These are phyloP conservation scores for Tauraco erythrolophus DNA, from an alignment of 2,113 vertebrate species.

Conservation along the genomic window DNA sequence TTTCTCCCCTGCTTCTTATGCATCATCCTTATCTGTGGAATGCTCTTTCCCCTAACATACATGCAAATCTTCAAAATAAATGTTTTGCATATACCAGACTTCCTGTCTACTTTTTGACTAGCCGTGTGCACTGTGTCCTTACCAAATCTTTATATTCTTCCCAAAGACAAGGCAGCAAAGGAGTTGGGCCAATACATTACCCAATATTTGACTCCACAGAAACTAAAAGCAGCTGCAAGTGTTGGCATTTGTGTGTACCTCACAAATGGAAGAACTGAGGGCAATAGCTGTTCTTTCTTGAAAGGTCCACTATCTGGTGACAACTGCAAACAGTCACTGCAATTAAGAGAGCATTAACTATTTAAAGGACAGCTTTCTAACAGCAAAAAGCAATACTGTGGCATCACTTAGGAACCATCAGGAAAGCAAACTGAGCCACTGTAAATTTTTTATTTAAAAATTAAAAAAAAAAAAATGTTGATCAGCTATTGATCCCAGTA, in stretches of 20 bases:
- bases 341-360: slow-evolving; percentile 23
- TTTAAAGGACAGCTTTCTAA: slow-evolving; percentile 3
- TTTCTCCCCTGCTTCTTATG: not conserved
- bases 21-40: not conserved
- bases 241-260: not conserved
- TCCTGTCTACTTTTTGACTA: not conserved
- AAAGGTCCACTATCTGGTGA: not conserved
- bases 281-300: not conserved
- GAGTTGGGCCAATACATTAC: not conserved
- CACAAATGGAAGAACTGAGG: not conserved
- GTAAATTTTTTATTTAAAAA: not conserved
- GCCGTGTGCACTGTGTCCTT: not conserved
- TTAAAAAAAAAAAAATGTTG: not conserved
- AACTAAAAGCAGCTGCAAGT: not conserved
- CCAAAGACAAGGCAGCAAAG: not conserved
- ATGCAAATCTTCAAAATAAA: not conserved
- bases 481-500: not conserved
- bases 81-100: not conserved
- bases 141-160: not conserved
- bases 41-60: not conserved
- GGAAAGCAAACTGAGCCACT: not conserved
- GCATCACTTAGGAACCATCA: not conserved
- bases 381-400: not conserved
- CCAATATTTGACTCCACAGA: not conserved
- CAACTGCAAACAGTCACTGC: not conserved